Base-by-base conservation (phyloP, 2,797 vertebrate genomes). In the Thamnophis elegans region DNA sequence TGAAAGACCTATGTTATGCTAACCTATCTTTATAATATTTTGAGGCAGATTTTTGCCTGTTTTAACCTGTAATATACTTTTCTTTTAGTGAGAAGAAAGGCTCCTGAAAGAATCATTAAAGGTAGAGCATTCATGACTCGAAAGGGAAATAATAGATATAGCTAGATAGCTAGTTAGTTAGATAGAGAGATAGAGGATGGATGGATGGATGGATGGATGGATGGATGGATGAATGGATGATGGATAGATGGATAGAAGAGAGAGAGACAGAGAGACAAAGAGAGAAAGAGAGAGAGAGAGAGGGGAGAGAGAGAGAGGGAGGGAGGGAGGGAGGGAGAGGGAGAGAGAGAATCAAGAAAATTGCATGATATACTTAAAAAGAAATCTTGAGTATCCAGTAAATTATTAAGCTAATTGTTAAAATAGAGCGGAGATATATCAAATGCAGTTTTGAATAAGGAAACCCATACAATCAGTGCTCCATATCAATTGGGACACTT, bases 221-320 rank as follows among this genome's bases (percentile, higher is more conserved):
- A 65, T 65, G 59, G 62, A 60, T 10, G 2, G 59, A 60, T 11
- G 3, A 25, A 62, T 62, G 1, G 26, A 68, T n/a, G 0, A 65
- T 6, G 0, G 26, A 62, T 12, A 0, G 59, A 65, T 14, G 0
- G 60, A 62, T 58, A 0, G 56, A 20, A 47, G 47, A 47, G 1
- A 47, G 47, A 47, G 4, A 47, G 42, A 47, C 14, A 4, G 55
- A 56, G 13, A 5, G 58, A 59, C 20, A 2, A 58, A 58, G 4
- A 22, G 56, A 58, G 1, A 12, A 25, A 60, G 3, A 26, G 10
- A n/a, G 2, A 2, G 62, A 16, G 0, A n/a, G 25, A 65, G 0
- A 62, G 25, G 62, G 2, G 0, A 5, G 55, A 56, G 4, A 18
- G 55, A 1, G 2, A 59, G 58, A 59, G 0, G 9, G 58, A 59